phyloP scores from a whole-genome alignment of 2,113 vertebrate genomes.

The Hippocampus guttulatus region DNA sequence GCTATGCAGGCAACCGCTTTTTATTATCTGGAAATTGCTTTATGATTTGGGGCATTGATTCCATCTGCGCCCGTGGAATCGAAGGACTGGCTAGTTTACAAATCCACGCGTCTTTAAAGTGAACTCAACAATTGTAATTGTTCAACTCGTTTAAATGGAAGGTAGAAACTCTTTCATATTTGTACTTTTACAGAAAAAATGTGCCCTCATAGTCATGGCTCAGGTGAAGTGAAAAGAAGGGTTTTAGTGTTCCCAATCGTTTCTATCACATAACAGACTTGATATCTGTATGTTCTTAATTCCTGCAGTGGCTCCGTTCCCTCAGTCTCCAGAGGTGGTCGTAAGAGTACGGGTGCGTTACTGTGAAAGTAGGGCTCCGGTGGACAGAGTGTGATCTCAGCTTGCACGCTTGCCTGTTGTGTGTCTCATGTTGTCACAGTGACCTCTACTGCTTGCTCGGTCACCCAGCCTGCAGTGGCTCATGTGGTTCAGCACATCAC shows the following conservation, averaged over 20 bases:
- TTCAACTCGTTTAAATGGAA: background rate
- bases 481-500: background rate
- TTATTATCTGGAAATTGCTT: background rate
- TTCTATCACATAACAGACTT: background rate
- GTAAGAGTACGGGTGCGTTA: background rate
- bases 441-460: constrained; percentile 62
- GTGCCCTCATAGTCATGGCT: background rate
- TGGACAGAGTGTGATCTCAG: constrained; percentile 17
- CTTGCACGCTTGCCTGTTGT: constrained; percentile 20
- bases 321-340: constrained; percentile 24
- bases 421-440: constrained; percentile 61
- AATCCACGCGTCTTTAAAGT: background rate
- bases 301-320: constrained; percentile 17
- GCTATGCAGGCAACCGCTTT: background rate
- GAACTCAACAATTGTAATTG: background rate
- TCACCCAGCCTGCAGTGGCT: constrained; percentile 8
- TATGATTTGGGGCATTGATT: background rate
- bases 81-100: background rate
- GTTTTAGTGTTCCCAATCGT: background rate
- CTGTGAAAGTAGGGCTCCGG: background rate
- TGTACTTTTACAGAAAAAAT: background rate
- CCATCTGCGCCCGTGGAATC: background rate
- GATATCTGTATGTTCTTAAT: constrained; percentile 31
- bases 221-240: background rate
- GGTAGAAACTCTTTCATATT: background rate